These are phyloP conservation scores for Cantharis nigra DNA, from an alignment of 2,888 invertebrate species.

Conservation along the genomic window DNA sequence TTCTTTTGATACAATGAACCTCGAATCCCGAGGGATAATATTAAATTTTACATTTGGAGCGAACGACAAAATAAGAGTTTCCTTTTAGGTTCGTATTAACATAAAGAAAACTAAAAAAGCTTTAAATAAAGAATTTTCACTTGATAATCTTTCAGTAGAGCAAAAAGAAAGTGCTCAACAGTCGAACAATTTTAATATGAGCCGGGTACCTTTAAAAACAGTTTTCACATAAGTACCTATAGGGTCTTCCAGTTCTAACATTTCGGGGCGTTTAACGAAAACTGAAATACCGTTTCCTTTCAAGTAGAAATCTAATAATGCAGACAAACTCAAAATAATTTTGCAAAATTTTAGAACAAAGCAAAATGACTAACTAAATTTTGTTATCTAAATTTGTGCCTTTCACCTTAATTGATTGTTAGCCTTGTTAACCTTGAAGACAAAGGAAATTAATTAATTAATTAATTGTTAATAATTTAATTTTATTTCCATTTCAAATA, in stretches of 20 bases:
- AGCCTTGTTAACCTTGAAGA: neutral
- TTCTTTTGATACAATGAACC: neutral
- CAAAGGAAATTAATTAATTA: neutral
- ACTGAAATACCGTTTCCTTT: neutral
- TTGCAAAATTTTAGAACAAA: neutral
- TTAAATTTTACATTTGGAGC: neutral
- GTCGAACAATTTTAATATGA: neutral
- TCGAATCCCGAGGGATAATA: neutral
- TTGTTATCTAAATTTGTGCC: neutral
- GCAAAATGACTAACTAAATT: slow-evolving; percentile 4
- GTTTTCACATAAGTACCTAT: neutral
- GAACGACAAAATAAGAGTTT: neutral
- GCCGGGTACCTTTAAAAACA: neutral
- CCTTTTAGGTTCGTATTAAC: neutral
- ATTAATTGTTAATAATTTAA: neutral
- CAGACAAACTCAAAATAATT: neutral
- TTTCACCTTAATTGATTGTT: neutral
- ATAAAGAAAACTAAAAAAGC: neutral
- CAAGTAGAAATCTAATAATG: neutral
- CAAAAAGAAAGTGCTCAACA: neutral
- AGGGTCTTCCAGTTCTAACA: neutral
- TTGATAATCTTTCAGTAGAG: neutral
- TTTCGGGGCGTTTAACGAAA: neutral
- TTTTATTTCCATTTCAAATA: neutral
- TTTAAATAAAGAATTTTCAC: neutral